Evolutionary conservation across 2,888 invertebrate genomes (phyloP).

Genomic region (Lepidochrysops patricia): DNA sequence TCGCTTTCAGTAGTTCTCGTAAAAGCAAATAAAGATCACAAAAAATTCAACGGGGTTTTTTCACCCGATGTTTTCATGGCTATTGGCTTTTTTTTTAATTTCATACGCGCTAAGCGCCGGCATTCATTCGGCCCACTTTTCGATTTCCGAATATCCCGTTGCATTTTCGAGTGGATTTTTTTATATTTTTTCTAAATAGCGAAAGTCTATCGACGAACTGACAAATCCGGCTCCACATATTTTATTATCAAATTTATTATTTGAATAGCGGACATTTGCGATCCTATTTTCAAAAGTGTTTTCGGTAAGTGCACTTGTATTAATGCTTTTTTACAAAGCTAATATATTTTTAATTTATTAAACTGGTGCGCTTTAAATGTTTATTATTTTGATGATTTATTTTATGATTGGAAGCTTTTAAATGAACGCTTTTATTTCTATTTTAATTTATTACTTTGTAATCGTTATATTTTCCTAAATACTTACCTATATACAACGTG

Average conservation of each 20-base stretch:
- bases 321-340: background rate
- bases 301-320: background rate
- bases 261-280: background rate
- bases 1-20: slow-evolving; percentile 62
- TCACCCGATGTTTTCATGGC: slow-evolving; percentile 47
- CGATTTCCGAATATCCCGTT: background rate
- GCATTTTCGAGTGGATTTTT: background rate
- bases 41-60: slow-evolving; percentile 57
- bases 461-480: background rate
- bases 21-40: slow-evolving; percentile 68
- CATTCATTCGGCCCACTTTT: slow-evolving; percentile 16
- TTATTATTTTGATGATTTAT: background rate
- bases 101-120: slow-evolving; percentile 30
- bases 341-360: background rate
- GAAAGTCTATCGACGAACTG: background rate
- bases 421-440: background rate
- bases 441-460: too few species aligned
- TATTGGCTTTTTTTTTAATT: slow-evolving; percentile 47
- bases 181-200: slow-evolving; percentile 2
- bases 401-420: background rate
- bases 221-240: background rate
- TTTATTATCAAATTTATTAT: slow-evolving; percentile 6
- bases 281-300: slow-evolving; percentile 7
- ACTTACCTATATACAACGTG: too few species aligned
- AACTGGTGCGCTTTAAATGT: background rate